Percentiles rank a stretch among this genome's conserved stretches.
These are phyloP conservation scores for Protosalanx chinensis DNA, from an alignment of 2,797 vertebrate species.

Conservation along the genomic window DNA sequence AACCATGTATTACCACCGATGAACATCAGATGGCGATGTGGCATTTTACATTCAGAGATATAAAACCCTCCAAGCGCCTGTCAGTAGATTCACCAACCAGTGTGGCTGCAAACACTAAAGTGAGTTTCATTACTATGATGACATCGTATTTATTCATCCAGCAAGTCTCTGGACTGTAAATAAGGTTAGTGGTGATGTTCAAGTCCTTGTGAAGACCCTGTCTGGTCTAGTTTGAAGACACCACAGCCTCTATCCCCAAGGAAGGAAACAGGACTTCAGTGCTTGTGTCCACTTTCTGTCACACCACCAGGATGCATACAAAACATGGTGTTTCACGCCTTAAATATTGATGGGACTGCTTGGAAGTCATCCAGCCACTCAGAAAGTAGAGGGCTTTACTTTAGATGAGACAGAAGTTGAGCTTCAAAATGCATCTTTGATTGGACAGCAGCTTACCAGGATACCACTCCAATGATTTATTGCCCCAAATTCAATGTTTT, in stretches of 20 bases:
- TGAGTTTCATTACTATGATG: too few relatives aligned
- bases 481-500: not conserved
- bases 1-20: not conserved
- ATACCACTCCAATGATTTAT: not conserved
- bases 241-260: not conserved
- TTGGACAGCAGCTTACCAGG: not conserved
- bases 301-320: not conserved
- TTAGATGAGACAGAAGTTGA: not conserved
- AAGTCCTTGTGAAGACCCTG: not conserved
- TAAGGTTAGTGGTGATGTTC: not conserved
- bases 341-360: not conserved
- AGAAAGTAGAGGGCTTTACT: constrained; percentile 16
- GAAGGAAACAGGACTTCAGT: constrained; percentile 26
- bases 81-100: too few relatives aligned
- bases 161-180: not conserved
- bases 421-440: not conserved
- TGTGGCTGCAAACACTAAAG: too few relatives aligned
- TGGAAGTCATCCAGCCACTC: not conserved
- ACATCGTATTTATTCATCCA: not conserved
- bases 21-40: not conserved
- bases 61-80: too few relatives aligned
- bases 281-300: not conserved
- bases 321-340: not conserved
- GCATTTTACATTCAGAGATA: not conserved
- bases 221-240: not conserved